Evolutionary conservation across 2,113 vertebrate genomes (phyloP).

Genomic region (Notarius lentiginosus): DNA sequence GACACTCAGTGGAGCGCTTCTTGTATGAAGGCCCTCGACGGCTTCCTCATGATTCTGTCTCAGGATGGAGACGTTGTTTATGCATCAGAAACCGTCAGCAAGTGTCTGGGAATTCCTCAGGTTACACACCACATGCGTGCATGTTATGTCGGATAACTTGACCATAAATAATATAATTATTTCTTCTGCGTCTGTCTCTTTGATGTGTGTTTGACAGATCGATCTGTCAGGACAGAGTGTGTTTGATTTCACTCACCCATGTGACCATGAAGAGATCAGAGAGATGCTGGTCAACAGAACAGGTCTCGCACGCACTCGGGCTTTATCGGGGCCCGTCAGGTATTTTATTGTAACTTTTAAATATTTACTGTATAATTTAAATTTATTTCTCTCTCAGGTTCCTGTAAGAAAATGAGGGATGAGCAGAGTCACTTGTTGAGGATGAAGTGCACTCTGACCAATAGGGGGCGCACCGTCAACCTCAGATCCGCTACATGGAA

Average conservation of each 20-base stretch:
- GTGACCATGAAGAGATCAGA: slow-evolving; percentile 96
- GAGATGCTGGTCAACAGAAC: slow-evolving; percentile 92
- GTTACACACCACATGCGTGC: slow-evolving; percentile 60
- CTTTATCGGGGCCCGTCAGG: not conserved
- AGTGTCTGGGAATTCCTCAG: slow-evolving; percentile 95
- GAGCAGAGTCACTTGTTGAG: slow-evolving; percentile 91
- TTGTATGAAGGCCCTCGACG: slow-evolving; percentile 95
- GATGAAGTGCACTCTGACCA: slow-evolving; percentile 98
- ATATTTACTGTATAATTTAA: not conserved
- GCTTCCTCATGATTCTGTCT: slow-evolving; percentile 96
- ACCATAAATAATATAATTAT: not conserved
- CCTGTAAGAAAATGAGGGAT: slow-evolving; percentile 83
- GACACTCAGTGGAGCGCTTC: slow-evolving; percentile 88
- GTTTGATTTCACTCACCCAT: slow-evolving; percentile 96
- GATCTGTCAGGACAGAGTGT: slow-evolving; percentile 95
- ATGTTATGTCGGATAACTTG: not conserved
- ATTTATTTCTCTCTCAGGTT: slow-evolving; percentile 69
- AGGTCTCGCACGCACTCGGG: slow-evolving; percentile 66
- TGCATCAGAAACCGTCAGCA: slow-evolving; percentile 94
- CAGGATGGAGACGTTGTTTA: slow-evolving; percentile 98
- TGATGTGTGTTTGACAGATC: slow-evolving; percentile 72
- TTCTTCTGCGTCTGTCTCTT: not conserved
- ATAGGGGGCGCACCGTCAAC: slow-evolving; percentile 94
- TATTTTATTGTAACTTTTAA: not conserved
- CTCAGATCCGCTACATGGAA: slow-evolving; percentile 98